These are phyloP conservation scores for Lycophotia porphyrea DNA, from an alignment of 2,888 invertebrate genomes.

Conservation along the genomic window DNA sequence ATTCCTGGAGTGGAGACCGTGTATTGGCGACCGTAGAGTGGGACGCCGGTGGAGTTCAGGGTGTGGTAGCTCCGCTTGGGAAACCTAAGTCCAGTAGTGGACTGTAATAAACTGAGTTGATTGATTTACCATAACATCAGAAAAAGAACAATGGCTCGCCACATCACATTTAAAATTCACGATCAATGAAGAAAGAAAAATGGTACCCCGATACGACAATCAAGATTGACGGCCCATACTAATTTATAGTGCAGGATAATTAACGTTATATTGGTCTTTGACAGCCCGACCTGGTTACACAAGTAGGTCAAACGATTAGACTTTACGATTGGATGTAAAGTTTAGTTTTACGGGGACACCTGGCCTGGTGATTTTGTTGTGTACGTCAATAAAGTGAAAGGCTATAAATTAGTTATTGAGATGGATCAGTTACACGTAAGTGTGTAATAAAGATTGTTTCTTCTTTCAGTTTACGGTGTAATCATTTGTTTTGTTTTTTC, in stretches of 20 bases:
- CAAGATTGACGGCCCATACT: conserved; percentile 62
- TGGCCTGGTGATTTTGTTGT: conserved; percentile 47
- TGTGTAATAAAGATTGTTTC: conserved; percentile 46
- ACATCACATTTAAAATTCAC: neutral
- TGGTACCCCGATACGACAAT: conserved; percentile 48
- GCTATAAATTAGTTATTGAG: conserved; percentile 46
- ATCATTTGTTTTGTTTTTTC: conserved; percentile 43
- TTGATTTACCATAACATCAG: neutral
- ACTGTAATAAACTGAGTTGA: accelerated
- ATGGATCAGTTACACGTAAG: conserved; percentile 40
- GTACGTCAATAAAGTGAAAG: conserved; percentile 43
- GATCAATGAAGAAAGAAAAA: conserved; percentile 27
- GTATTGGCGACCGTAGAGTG: too few species aligned
- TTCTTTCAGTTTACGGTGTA: conserved; percentile 45
- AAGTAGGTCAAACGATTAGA: conserved; percentile 71
- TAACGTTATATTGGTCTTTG: conserved; percentile 72
- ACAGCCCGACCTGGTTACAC: conserved; percentile 68
- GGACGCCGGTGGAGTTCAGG: too few species aligned
- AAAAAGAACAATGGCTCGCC: neutral
- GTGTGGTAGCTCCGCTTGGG: neutral
- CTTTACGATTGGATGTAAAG: conserved; percentile 56
- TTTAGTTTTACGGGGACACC: conserved; percentile 59
- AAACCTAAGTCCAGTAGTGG: neutral
- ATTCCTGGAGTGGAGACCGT: neutral
- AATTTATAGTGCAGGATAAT: conserved; percentile 73